phyloP scores from a whole-genome alignment of 53 echinoderm and acorn worm species.

The Mesocentrotus franciscanus region DNA sequence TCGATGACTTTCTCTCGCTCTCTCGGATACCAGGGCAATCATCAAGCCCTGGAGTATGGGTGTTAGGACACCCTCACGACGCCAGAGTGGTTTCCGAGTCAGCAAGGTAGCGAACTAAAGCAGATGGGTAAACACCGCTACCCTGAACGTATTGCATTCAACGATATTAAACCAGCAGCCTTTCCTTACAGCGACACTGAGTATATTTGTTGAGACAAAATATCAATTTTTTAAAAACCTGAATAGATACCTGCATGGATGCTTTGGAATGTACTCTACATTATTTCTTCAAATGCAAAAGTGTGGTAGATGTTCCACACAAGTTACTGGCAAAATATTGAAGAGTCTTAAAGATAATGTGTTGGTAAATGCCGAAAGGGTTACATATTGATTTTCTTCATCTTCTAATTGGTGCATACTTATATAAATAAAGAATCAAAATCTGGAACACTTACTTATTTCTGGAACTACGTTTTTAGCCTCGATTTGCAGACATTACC shows the following conservation, averaged over 20 bases:
- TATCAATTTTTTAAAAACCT: neutral
- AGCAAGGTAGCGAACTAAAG: slow-evolving; percentile 5
- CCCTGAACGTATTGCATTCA: neutral
- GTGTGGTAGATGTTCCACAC: too few species aligned
- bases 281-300: too few species aligned
- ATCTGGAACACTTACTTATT: too few species aligned
- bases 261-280: neutral
- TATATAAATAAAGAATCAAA: too few species aligned
- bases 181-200: neutral
- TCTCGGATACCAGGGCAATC: slow-evolving; percentile 55
- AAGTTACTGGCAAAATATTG: too few species aligned
- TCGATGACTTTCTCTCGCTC: slow-evolving; percentile 45
- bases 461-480: too few species aligned
- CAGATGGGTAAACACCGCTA: slow-evolving; percentile 19
- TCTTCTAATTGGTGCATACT: too few species aligned
- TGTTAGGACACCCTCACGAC: slow-evolving; percentile 52
- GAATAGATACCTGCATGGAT: neutral
- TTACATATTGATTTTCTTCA: too few species aligned
- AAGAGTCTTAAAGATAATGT: too few species aligned
- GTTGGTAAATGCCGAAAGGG: too few species aligned
- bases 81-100: slow-evolving; percentile 7
- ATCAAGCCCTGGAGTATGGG: slow-evolving; percentile 13
- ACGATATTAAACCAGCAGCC: neutral
- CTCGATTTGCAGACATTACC: too few species aligned
- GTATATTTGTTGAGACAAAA: neutral